Evolutionary conservation across 2,888 invertebrate species (phyloP).

Genomic region (Plutella xylostella): DNA sequence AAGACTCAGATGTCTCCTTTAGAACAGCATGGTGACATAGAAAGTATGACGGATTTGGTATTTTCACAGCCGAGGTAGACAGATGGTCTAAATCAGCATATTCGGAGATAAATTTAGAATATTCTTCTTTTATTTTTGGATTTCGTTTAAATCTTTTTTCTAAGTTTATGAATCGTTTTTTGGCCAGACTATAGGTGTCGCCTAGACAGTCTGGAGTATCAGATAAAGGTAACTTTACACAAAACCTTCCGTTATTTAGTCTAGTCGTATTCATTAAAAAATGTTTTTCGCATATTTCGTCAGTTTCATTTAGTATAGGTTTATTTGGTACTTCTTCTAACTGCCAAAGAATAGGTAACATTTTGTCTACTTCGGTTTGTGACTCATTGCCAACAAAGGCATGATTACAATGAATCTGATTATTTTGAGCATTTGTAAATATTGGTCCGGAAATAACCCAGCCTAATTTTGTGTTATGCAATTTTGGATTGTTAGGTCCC

Average conservation of each 20-base stretch:
- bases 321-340: not conserved
- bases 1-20: not conserved
- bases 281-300: not conserved
- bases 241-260: not conserved
- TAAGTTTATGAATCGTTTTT: not conserved
- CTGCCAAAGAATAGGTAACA: not conserved
- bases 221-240: not conserved
- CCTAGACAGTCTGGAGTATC: not conserved
- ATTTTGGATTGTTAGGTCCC: not conserved
- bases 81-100: constrained; percentile 13
- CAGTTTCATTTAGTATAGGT: not conserved
- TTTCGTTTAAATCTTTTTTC: not conserved
- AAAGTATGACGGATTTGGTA: constrained; percentile 18
- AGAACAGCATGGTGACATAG: not conserved
- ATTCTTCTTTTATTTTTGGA: not conserved
- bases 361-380: no score
- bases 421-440: no score
- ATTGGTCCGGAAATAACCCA: not conserved
- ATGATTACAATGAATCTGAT: not conserved
- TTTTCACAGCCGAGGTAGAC: no score
- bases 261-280: not conserved
- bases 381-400: not conserved
- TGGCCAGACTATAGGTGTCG: not conserved
- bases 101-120: constrained; percentile 14
- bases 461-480: not conserved